phyloP scores from a whole-genome alignment of 1,140 invertebrate species.

The Solen grandis region DNA sequence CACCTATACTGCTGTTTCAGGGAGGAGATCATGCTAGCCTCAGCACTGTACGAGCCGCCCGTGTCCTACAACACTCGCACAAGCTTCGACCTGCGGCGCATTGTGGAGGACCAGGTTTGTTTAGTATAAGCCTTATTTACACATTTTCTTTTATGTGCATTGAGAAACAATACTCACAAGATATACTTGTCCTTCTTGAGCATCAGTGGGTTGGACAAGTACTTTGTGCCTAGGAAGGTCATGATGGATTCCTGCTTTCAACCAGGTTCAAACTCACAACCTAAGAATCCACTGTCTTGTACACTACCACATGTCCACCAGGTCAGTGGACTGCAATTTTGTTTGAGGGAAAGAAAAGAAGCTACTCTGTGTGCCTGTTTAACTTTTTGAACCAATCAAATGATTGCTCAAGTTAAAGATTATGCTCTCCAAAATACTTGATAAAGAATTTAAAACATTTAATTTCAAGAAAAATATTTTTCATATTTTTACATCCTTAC shows the following conservation, averaged over 20 bases:
- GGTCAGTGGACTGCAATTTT: not conserved
- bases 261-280: not conserved
- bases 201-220: not conserved
- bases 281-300: too few relatives aligned
- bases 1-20: slow-evolving; percentile 66
- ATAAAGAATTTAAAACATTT: too few relatives aligned
- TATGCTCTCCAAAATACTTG: too few relatives aligned
- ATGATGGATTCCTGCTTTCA: too few relatives aligned
- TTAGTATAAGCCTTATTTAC: not conserved
- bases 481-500: too few relatives aligned
- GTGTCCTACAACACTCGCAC: slow-evolving; percentile 73
- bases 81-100: slow-evolving; percentile 76
- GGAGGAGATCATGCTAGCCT: slow-evolving; percentile 76
- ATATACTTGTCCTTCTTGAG: not conserved
- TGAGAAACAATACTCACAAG: not conserved
- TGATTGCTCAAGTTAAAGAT: too few relatives aligned
- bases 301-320: not conserved
- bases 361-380: not conserved
- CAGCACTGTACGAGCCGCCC: slow-evolving; percentile 73
- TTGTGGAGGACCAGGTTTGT: slow-evolving; percentile 80
- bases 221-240: too few relatives aligned
- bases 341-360: not conserved
- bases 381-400: too few relatives aligned
- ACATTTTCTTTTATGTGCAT: not conserved
- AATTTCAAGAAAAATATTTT: too few relatives aligned